A percentile compares a stretch with the other conserved stretches of the same genome.
Evolutionary conservation across 2,113 vertebrate species (phyloP).

Genomic region (Lutjanus erythropterus): DNA sequence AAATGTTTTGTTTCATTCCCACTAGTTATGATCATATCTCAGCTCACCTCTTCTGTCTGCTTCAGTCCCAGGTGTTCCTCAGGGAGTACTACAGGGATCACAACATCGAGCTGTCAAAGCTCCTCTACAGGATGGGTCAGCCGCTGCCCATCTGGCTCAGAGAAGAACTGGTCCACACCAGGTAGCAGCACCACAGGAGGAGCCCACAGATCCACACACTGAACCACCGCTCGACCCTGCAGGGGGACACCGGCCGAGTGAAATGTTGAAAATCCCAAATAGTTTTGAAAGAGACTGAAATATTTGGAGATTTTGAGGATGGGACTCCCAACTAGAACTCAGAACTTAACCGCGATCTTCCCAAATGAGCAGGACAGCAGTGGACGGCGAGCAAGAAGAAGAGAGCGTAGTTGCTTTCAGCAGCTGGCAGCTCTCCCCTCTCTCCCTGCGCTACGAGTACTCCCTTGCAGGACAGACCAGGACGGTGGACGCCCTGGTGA

Average conservation of each 20-base stretch:
- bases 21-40: neutral
- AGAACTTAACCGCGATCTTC: constrained; percentile 57
- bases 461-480: constrained; percentile 32
- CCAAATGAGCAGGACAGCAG: constrained; percentile 26
- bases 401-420: constrained; percentile 7
- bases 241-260: constrained; percentile 23
- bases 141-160: constrained; percentile 94
- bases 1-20: neutral
- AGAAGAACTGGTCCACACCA: constrained; percentile 96
- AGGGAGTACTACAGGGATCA: constrained; percentile 96
- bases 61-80: constrained; percentile 92
- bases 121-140: constrained; percentile 97
- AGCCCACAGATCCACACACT: constrained; percentile 49
- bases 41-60: constrained; percentile 2
- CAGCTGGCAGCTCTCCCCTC: constrained; percentile 14
- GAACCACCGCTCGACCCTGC: constrained; percentile 60
- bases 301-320: constrained; percentile 26
- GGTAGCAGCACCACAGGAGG: constrained; percentile 86
- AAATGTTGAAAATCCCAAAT: constrained; percentile 41
- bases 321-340: constrained; percentile 32
- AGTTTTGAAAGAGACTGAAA: constrained; percentile 36
- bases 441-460: neutral
- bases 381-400: neutral
- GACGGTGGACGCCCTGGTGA: neutral
- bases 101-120: constrained; percentile 96